Conservation (phyloP, 2,113 vertebrate genomes). For the Centrocercus urophasianus region DNA sequence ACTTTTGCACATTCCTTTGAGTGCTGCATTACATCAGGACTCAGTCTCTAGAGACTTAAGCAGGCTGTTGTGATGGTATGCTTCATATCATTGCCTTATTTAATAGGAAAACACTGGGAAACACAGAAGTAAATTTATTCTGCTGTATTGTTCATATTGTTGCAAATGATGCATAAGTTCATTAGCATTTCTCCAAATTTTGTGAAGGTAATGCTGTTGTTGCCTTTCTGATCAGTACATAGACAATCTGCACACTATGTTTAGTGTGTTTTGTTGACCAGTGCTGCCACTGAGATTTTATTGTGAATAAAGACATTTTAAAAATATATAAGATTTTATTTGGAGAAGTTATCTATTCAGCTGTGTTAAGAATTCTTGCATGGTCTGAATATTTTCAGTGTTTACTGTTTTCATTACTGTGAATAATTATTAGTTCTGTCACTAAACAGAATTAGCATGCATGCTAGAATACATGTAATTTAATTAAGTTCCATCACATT, state of each 20-base stretch:
- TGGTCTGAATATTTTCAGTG: neutral
- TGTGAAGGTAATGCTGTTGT: neutral
- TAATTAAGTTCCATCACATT: neutral
- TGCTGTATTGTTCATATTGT: neutral
- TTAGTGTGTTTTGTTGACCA: slow-evolving; percentile 30
- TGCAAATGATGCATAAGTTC: neutral
- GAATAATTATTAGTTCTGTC: neutral
- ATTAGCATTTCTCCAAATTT: neutral
- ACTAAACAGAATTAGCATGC: neutral
- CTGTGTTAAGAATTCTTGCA: neutral
- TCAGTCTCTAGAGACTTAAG: neutral
- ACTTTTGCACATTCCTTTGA: slow-evolving; percentile 50
- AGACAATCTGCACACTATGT: slow-evolving; percentile 60
- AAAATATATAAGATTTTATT: neutral
- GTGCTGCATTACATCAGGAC: neutral
- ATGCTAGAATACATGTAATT: neutral
- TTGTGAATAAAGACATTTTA: slow-evolving; percentile 76
- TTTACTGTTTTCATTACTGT: neutral
- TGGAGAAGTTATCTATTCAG: neutral
- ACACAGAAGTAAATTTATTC: slow-evolving; percentile 36
- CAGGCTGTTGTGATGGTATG: slow-evolving; percentile 19
- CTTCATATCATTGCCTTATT: slow-evolving; percentile 76
- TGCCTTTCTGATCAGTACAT: slow-evolving; percentile 36
- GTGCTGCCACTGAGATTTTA: slow-evolving; percentile 52
- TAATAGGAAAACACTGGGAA: slow-evolving; percentile 19